Conservation (phyloP, 2,888 invertebrate genomes). For the Suillia variegata region DNA sequence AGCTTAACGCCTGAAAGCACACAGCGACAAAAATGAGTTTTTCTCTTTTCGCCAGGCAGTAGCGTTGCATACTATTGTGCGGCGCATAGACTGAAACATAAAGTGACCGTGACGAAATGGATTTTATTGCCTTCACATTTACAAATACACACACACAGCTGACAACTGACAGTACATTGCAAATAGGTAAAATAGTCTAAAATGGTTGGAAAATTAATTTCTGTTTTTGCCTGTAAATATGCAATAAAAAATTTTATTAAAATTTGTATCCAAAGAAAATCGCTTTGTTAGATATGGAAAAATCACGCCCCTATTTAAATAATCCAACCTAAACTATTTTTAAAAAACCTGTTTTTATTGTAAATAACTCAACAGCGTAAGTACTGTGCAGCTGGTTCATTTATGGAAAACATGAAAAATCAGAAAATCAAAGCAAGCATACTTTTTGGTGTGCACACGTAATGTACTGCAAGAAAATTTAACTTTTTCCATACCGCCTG, state of each 20-base stretch:
- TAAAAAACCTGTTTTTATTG: no score
- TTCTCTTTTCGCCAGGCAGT: no score
- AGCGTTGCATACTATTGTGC: neutral
- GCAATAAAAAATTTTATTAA: no score
- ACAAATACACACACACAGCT: neutral
- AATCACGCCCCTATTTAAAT: no score
- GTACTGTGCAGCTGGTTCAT: no score
- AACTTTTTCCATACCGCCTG: neutral
- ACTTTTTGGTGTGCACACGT: neutral
- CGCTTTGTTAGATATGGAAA: no score
- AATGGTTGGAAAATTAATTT: no score
- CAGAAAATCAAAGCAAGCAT: neutral
- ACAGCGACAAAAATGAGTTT: conserved; percentile 41
- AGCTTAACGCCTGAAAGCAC: conserved; percentile 50
- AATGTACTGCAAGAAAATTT: neutral
- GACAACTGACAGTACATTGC: no score
- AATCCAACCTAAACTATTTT: no score
- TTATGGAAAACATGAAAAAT: neutral
- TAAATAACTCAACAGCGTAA: no score
- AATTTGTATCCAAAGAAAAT: no score
- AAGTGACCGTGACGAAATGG: conserved; percentile 33
- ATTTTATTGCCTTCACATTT: conserved; percentile 26
- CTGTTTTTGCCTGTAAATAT: no score
- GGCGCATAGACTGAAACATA: conserved; percentile 1
- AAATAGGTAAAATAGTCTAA: conserved; percentile 14